A percentile compares a stretch with the other conserved stretches of the same genome.
Evolutionary conservation across 2,113 vertebrate species (phyloP).

Genomic region (Oncorhynchus clarkii): DNA sequence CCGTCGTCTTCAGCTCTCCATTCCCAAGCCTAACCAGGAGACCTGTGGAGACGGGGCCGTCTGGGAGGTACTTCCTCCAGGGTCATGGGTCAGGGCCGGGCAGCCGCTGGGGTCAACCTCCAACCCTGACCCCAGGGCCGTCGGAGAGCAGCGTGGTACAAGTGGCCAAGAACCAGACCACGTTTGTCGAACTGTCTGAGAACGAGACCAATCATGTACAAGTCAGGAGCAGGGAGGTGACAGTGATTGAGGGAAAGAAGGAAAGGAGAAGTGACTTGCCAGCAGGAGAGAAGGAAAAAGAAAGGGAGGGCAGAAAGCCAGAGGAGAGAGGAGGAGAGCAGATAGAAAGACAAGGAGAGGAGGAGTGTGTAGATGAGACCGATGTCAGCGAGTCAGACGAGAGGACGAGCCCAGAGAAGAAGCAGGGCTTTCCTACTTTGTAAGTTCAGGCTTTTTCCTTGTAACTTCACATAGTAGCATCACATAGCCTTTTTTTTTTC

Average conservation of each 20-base stretch:
- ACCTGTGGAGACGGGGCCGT: conserved; percentile 30
- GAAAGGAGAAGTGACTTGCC: conserved; percentile 8
- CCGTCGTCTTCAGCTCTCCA: conserved; percentile 25
- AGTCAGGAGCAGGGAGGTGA: conserved; percentile 64
- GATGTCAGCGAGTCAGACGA: conserved; percentile 71
- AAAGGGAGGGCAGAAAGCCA: conserved; percentile 41
- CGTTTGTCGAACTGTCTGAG: conserved; percentile 60
- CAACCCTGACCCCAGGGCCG: conserved; percentile 35
- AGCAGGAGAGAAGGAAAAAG: conserved; percentile 41
- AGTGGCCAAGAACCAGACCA: conserved; percentile 64
- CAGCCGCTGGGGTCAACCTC: conserved; percentile 29
- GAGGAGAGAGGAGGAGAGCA: conserved; percentile 42
- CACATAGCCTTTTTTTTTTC: conserved; percentile 38
- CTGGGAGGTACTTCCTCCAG: conserved; percentile 41
- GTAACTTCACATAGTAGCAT: conserved; percentile 28
- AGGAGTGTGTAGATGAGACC: conserved; percentile 73
- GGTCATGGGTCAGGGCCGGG: conserved; percentile 2
- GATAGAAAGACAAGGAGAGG: conserved; percentile 46
- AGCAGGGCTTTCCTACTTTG: conserved; percentile 70
- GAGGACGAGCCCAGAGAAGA: conserved; percentile 69
- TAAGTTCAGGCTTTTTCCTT: conserved; percentile 70
- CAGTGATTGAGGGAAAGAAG: conserved; percentile 49
- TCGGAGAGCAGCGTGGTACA: conserved; percentile 55
- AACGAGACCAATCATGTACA: conserved; percentile 67
- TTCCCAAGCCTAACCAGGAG: conserved; percentile 17